Percentiles rank a stretch among this genome's conserved stretches.
phyloP scores from a whole-genome alignment of 2,888 invertebrate species.

The Synanthedon formicaeformis region DNA sequence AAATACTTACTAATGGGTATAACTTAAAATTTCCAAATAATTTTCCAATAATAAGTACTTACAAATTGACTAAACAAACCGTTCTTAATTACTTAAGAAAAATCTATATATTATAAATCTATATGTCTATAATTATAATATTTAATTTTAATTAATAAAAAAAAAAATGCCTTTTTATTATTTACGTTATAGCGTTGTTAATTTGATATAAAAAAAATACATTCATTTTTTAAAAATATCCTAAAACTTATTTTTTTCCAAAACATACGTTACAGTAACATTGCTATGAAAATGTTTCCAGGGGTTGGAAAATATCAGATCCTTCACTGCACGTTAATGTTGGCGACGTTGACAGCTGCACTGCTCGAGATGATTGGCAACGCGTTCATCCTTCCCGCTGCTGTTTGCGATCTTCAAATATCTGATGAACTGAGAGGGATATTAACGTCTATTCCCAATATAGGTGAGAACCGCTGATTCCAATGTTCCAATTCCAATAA shows the following conservation, averaged over 20 bases:
- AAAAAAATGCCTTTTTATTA: too few relatives aligned
- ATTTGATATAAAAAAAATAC: too few relatives aligned
- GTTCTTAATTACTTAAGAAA: too few relatives aligned
- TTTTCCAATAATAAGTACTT: too few relatives aligned
- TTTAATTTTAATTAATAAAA: too few relatives aligned
- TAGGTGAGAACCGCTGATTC: conserved; percentile 53
- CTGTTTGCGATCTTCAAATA: conserved; percentile 75
- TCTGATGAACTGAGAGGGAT: conserved; percentile 74
- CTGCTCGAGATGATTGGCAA: conserved; percentile 60
- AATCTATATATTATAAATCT: too few relatives aligned
- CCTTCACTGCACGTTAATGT: conserved; percentile 42
- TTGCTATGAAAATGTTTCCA: conserved; percentile 13
- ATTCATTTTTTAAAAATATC: too few relatives aligned
- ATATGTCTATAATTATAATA: too few relatives aligned
- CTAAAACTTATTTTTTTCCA: background rate
- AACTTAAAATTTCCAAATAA: too few relatives aligned
- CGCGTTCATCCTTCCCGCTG: conserved; percentile 78
- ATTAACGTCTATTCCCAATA: conserved; percentile 75
- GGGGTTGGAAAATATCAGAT: conserved; percentile 50
- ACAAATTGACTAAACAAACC: too few relatives aligned
- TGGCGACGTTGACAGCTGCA: conserved; percentile 30
- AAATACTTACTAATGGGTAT: too few relatives aligned
- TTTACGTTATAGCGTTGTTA: too few relatives aligned
- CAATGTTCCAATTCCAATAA: background rate
- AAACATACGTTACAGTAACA: background rate